phyloP scores from a whole-genome alignment of 2,888 invertebrate species.

The Cerceris ruficornis region DNA sequence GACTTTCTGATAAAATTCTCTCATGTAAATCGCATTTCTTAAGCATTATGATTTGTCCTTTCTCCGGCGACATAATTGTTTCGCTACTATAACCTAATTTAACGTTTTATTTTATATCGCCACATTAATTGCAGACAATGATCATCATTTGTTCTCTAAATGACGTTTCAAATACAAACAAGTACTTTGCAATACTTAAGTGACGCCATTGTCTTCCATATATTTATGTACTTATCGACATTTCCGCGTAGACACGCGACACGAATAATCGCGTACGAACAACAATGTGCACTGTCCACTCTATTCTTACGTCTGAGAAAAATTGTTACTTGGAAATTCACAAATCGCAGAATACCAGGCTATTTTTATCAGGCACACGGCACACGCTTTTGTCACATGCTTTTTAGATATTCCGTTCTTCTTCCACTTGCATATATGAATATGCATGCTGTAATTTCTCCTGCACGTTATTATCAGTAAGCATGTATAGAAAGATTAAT shows the following conservation, averaged over 20 bases:
- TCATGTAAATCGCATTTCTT: too few relatives aligned
- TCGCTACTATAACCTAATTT: too few relatives aligned
- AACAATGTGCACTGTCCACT: conserved; percentile 1
- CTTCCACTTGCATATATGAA: background rate
- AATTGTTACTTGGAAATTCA: background rate
- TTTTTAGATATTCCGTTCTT: background rate
- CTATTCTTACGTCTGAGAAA: background rate
- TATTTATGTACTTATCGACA: conserved; percentile 39
- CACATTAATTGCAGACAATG: too few relatives aligned
- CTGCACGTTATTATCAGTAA: background rate
- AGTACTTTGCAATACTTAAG: background rate
- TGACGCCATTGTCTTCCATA: conserved; percentile 22
- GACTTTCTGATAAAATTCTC: too few relatives aligned
- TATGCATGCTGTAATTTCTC: background rate
- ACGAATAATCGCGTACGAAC: conserved; percentile 18
- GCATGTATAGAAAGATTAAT: background rate
- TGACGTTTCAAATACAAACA: too few relatives aligned
- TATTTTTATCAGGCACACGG: conserved; percentile 15
- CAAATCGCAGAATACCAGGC: background rate
- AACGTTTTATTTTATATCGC: too few relatives aligned
- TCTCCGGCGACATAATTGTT: too few relatives aligned
- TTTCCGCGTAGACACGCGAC: conserved; percentile 47
- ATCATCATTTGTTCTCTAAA: too few relatives aligned
- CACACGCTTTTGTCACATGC: background rate
- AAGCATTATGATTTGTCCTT: too few relatives aligned